Percentiles rank a stretch among this genome's conserved stretches.
Conservation (phyloP, 2,888 invertebrate genomes). For the Cheilosia grossa region DNA sequence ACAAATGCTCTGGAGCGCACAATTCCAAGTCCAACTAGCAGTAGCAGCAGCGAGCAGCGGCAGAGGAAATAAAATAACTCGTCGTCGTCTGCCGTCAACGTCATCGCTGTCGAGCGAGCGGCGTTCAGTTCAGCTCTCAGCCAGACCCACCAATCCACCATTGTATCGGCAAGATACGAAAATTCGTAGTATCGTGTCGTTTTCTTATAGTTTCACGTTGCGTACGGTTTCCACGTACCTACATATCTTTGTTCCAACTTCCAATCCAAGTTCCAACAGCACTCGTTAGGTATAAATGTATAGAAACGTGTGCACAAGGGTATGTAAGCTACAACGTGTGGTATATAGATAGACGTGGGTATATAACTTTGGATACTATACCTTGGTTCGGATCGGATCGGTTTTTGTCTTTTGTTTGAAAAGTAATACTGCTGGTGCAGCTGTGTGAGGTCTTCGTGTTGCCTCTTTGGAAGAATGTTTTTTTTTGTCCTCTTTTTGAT, state of each 20-base stretch:
- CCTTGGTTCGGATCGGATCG: constrained; percentile 59
- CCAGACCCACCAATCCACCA: neutral
- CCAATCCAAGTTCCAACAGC: constrained; percentile 5
- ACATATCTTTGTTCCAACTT: constrained; percentile 41
- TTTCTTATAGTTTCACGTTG: constrained; percentile 70
- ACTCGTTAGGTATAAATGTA: constrained; percentile 15
- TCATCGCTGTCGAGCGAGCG: constrained; percentile 1
- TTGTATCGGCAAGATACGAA: constrained; percentile 57
- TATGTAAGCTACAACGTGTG: constrained; percentile 59
- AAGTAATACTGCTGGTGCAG: constrained; percentile 70
- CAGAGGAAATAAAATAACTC: constrained; percentile 33
- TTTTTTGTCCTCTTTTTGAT: constrained; percentile 12
- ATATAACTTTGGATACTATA: constrained; percentile 14
- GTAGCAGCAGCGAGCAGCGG: constrained; percentile 10
- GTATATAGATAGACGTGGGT: constrained; percentile 24
- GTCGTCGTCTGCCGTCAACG: constrained; percentile 10
- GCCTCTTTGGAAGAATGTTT: constrained; percentile 48
- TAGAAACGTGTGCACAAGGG: constrained; percentile 57
- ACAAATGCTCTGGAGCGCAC: constrained; percentile 66
- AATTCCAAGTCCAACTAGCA: constrained; percentile 12
- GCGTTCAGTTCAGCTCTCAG: constrained; percentile 3
- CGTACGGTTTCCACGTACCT: constrained; percentile 54
- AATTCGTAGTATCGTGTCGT: constrained; percentile 53
- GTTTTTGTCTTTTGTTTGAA: constrained; percentile 70
- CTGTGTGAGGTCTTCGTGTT: constrained; percentile 72